Percentiles rank a stretch among this genome's conserved stretches.
These are phyloP conservation scores for Mylabris phalerata DNA, from an alignment of 1,140 invertebrate genomes.

Conservation along the genomic window DNA sequence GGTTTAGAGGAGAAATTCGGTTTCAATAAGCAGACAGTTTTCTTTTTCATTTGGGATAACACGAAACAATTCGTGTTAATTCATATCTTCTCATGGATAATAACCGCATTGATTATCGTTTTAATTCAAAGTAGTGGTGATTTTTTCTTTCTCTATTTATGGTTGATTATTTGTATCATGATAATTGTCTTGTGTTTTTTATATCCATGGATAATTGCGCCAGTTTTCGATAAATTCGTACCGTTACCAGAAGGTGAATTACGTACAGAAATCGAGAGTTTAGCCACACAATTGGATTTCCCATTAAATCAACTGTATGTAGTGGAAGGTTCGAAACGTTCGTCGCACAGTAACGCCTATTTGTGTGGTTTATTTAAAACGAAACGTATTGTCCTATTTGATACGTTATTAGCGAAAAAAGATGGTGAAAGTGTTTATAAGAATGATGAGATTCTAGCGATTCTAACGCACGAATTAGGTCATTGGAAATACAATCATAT, in stretches of 20 bases:
- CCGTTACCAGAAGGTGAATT: slow-evolving; percentile 88
- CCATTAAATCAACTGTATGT: slow-evolving; percentile 94
- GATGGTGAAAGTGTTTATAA: slow-evolving; percentile 59
- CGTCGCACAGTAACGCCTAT: slow-evolving; percentile 95
- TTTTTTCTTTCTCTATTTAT: slow-evolving; percentile 94
- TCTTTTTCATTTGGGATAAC: slow-evolving; percentile 93
- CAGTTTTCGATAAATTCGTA: slow-evolving; percentile 96
- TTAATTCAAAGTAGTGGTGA: slow-evolving; percentile 84
- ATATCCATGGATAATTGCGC: slow-evolving; percentile 96
- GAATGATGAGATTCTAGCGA: slow-evolving; percentile 89
- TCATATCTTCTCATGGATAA: slow-evolving; percentile 70
- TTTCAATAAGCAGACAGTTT: slow-evolving; percentile 93
- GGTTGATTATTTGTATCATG: slow-evolving; percentile 78
- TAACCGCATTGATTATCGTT: slow-evolving; percentile 74
- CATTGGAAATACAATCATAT: slow-evolving; percentile 96
- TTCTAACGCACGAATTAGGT: slow-evolving; percentile 93
- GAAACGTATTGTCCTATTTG: slow-evolving; percentile 98
- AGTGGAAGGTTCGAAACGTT: slow-evolving; percentile 95
- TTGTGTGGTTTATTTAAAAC: slow-evolving; percentile 97
- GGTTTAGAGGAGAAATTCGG: slow-evolving; percentile 95
- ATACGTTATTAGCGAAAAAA: slow-evolving; percentile 75
- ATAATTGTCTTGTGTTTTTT: slow-evolving; percentile 81
- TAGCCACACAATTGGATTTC: slow-evolving; percentile 84
- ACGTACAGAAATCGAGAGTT: slow-evolving; percentile 76
- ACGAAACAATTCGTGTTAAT: slow-evolving; percentile 78